A percentile compares a stretch with the other conserved stretches of the same genome.
Conservation (phyloP, 2,888 invertebrate species). For the Drosophila setosimentum region DNA sequence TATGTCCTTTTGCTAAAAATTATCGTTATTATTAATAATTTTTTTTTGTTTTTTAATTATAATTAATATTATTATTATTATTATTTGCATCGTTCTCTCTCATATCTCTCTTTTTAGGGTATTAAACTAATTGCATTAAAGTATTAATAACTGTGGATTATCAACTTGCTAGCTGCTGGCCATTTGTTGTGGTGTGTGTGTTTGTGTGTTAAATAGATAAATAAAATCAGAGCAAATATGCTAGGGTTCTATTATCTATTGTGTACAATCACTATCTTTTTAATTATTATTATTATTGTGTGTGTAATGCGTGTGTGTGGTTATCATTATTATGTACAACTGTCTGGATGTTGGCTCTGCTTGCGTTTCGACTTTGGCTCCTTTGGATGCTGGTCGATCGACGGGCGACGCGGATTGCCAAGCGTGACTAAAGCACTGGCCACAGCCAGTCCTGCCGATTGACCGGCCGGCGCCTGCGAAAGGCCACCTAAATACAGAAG, state of each 20-base stretch:
- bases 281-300: slow-evolving; percentile 58
- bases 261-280: slow-evolving; percentile 64
- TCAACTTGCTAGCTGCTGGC: slow-evolving; percentile 66
- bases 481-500: slow-evolving; percentile 88
- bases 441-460: slow-evolving; percentile 93
- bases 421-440: slow-evolving; percentile 96
- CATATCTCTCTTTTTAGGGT: slow-evolving; percentile 36
- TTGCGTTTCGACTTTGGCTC: slow-evolving; percentile 86
- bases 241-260: slow-evolving; percentile 66
- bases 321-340: slow-evolving; percentile 85
- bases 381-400: slow-evolving; percentile 88
- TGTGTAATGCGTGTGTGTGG: slow-evolving; percentile 36
- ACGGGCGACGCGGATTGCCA: slow-evolving; percentile 91
- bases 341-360: slow-evolving; percentile 90
- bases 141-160: slow-evolving; percentile 77
- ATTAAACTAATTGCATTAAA: slow-evolving; percentile 76
- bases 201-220: slow-evolving; percentile 40
- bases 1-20: slow-evolving; percentile 78
- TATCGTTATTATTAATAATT: slow-evolving; percentile 57
- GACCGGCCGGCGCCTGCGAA: slow-evolving; percentile 92
- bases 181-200: slow-evolving; percentile 27
- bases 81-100: slow-evolving; percentile 51
- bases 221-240: slow-evolving; percentile 65
- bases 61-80: slow-evolving; percentile 50
- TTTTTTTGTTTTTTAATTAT: slow-evolving; percentile 23